phyloP scores from a whole-genome alignment of 2,888 invertebrate species.

The Sepiola atlantica region DNA sequence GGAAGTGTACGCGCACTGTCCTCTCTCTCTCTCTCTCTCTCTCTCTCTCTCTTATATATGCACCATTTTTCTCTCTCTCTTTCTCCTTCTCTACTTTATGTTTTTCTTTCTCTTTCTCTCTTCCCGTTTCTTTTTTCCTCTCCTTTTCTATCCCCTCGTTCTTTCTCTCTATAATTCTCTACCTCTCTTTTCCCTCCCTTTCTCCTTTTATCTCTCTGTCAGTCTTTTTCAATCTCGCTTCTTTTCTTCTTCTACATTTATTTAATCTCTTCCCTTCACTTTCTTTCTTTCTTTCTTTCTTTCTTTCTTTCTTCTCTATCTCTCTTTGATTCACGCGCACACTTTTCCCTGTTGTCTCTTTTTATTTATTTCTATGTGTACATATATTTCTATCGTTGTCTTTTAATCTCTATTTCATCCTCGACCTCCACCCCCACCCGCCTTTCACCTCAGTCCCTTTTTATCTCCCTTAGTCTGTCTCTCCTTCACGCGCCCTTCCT shows the following conservation, averaged over 20 bases:
- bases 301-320: background rate
- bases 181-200: background rate
- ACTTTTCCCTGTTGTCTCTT: background rate
- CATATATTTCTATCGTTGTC: background rate
- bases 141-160: background rate
- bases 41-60: background rate
- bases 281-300: background rate
- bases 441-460: background rate
- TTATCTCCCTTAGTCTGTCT: background rate
- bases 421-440: background rate
- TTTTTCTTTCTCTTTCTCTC: background rate
- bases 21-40: background rate
- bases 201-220: background rate
- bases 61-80: background rate
- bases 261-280: background rate
- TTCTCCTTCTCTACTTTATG: background rate
- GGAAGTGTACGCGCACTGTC: too few species aligned
- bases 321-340: background rate
- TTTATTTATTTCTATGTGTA: too few species aligned
- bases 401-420: background rate
- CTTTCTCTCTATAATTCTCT: background rate
- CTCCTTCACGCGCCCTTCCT: background rate
- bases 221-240: background rate
- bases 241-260: background rate
- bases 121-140: background rate